These are phyloP conservation scores for Muscicapa adusta DNA, from an alignment of 2,113 vertebrate species.

Conservation along the genomic window DNA sequence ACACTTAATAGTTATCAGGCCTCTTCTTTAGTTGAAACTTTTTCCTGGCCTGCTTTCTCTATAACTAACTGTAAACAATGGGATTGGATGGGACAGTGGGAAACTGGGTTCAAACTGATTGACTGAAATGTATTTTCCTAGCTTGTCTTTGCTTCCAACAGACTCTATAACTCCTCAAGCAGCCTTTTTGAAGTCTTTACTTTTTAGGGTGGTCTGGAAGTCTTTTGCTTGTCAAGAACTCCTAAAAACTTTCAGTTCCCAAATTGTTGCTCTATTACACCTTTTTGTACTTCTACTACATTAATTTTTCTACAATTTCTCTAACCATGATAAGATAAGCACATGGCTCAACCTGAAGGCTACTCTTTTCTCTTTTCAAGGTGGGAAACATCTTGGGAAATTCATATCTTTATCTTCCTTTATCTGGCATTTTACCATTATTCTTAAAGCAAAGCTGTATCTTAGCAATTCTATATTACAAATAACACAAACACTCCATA, in stretches of 20 bases:
- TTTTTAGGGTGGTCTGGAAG: background rate
- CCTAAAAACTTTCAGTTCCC: background rate
- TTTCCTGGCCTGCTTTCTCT: background rate
- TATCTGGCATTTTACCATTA: background rate
- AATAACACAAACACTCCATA: background rate
- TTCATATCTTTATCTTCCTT: background rate
- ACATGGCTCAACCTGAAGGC: background rate
- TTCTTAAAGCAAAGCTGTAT: background rate
- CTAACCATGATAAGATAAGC: background rate
- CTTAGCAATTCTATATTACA: background rate
- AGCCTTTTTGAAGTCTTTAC: background rate
- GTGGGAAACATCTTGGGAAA: background rate
- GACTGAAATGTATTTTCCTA: background rate
- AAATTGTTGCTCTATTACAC: background rate
- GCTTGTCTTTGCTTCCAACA: background rate
- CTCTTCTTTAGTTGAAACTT: rapidly evolving
- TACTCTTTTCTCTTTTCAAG: background rate
- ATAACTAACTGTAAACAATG: background rate
- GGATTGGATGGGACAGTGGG: background rate
- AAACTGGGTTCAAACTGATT: background rate
- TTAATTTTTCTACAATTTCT: background rate
- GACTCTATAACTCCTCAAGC: background rate
- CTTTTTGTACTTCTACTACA: background rate
- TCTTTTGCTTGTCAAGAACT: background rate
- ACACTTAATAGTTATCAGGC: background rate